phyloP scores from a whole-genome alignment of 2,113 vertebrate species.

The Corynorhinus townsendii region DNA sequence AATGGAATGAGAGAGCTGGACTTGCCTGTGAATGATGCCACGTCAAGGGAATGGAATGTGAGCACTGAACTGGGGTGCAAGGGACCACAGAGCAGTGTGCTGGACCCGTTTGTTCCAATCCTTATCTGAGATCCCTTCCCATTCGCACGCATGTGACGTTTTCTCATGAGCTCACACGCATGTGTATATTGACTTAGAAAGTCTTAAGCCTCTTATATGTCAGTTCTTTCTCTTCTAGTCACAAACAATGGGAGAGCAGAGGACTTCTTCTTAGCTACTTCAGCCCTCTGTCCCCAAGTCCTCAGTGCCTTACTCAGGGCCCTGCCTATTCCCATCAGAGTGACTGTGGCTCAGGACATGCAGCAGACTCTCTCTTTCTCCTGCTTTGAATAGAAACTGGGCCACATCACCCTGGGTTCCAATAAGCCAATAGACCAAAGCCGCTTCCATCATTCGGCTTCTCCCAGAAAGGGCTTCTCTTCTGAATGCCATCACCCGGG shows the following conservation, averaged over 20 bases:
- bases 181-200: neutral
- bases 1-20: neutral
- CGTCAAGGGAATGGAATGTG: neutral
- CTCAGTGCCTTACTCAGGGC: neutral
- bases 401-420: neutral
- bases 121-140: too few relatives aligned
- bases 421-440: neutral
- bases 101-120: neutral
- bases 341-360: too few relatives aligned
- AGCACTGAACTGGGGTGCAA: neutral
- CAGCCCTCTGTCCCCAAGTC: neutral
- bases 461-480: neutral
- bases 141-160: fast-evolving
- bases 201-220: neutral
- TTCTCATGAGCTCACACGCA: neutral
- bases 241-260: neutral
- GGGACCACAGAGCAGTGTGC: too few relatives aligned
- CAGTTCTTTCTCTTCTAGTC: neutral
- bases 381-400: neutral
- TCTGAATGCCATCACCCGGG: neutral
- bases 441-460: neutral
- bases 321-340: neutral
- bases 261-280: neutral
- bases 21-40: neutral
- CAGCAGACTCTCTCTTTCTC: neutral